A percentile compares a stretch with the other conserved stretches of the same genome.
These are phyloP conservation scores for Platorchestia sp. DNA, from an alignment of 1,140 invertebrate species.

Conservation along the genomic window DNA sequence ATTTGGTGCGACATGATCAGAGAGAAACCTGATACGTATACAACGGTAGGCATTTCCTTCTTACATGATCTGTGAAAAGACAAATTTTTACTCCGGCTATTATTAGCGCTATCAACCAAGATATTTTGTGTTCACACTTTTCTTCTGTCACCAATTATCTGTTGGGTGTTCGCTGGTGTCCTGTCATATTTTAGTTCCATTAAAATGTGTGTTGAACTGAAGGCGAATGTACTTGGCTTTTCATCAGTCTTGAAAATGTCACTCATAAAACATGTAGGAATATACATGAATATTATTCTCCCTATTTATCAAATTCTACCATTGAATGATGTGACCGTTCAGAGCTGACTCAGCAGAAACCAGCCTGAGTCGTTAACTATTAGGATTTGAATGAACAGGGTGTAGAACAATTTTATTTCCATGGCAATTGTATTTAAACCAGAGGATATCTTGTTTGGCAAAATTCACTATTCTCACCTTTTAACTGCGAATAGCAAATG, in stretches of 20 bases:
- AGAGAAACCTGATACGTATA: not conserved
- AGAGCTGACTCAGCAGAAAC: no score
- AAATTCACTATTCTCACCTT: no score
- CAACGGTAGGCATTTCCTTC: not conserved
- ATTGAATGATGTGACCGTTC: not conserved
- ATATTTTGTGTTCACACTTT: not conserved
- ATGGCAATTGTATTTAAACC: no score
- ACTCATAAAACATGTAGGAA: conserved; percentile 47
- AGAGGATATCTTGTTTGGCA: no score
- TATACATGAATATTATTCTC: not conserved
- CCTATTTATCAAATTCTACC: not conserved
- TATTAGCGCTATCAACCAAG: not conserved
- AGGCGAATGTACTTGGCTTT: conserved; percentile 22
- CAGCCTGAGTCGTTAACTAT: no score
- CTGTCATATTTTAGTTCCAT: conserved; percentile 17
- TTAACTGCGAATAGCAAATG: no score
- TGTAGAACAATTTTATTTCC: no score
- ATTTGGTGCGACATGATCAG: not conserved
- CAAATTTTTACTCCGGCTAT: not conserved
- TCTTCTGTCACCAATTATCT: not conserved
- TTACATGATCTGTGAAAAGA: not conserved
- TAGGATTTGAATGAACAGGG: no score
- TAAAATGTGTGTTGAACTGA: conserved; percentile 24
- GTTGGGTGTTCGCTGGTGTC: conserved; percentile 19
- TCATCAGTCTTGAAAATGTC: conserved; percentile 35